These are phyloP conservation scores for Embidobia sp. DNA, from an alignment of 2,888 invertebrate genomes.

Conservation along the genomic window DNA sequence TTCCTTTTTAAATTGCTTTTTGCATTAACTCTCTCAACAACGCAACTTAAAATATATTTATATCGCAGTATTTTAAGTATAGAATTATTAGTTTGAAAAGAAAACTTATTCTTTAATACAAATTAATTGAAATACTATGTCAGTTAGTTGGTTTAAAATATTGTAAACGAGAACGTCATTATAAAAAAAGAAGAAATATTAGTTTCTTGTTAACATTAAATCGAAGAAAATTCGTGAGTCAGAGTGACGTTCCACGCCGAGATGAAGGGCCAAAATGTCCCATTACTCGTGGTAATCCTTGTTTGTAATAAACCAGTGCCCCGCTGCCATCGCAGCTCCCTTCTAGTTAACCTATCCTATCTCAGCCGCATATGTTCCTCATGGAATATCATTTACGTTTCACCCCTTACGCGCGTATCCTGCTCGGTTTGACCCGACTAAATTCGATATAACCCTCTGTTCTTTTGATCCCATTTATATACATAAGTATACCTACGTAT, in stretches of 20 bases:
- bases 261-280: constrained; percentile 77
- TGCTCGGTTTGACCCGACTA: constrained; percentile 39
- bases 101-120: too few relatives aligned
- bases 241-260: constrained; percentile 66
- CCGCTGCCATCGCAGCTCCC: constrained; percentile 73
- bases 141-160: too few relatives aligned
- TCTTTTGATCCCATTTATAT: constrained; percentile 56
- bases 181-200: too few relatives aligned
- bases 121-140: too few relatives aligned
- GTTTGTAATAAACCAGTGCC: constrained; percentile 81
- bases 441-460: constrained; percentile 44
- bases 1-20: too few relatives aligned
- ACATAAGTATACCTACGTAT: constrained; percentile 42
- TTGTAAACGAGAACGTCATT: too few relatives aligned
- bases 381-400: constrained; percentile 80
- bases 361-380: constrained; percentile 79
- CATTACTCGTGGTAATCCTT: constrained; percentile 80
- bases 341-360: constrained; percentile 68
- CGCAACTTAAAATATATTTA: too few relatives aligned
- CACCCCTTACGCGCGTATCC: constrained; percentile 69
- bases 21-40: too few relatives aligned
- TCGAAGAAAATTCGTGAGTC: constrained; percentile 69
- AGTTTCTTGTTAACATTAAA: too few relatives aligned
- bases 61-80: too few relatives aligned
- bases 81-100: too few relatives aligned